These are phyloP conservation scores for Graptemys geographica DNA, from an alignment of 2,797 vertebrate species.

Conservation along the genomic window DNA sequence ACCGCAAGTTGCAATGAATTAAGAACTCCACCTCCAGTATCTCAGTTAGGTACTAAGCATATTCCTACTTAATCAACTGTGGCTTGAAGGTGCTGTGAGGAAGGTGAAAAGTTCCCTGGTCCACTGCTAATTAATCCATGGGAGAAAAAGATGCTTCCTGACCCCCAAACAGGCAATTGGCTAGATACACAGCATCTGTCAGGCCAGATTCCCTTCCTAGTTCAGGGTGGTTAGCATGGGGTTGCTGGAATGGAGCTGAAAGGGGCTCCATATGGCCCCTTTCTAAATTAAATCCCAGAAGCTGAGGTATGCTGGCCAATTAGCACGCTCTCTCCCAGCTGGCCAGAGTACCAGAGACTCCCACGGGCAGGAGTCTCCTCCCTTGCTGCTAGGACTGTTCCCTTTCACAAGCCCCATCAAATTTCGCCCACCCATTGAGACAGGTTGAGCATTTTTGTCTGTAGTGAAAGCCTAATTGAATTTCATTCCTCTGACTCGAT, in stretches of 20 bases:
- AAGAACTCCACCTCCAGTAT: background rate
- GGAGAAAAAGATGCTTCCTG: background rate
- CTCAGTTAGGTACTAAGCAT: background rate
- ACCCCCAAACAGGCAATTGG: background rate
- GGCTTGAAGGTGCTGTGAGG: background rate
- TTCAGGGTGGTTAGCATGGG: background rate
- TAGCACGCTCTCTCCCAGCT: background rate
- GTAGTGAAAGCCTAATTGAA: background rate
- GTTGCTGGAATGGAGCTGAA: background rate
- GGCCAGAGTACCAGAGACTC: background rate
- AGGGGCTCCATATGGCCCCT: background rate
- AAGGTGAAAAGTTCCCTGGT: background rate
- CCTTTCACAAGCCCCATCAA: background rate
- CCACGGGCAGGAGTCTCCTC: background rate
- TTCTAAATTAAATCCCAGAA: background rate
- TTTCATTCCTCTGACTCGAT: background rate
- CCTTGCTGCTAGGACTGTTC: background rate
- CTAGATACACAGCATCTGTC: background rate
- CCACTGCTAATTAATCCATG: background rate
- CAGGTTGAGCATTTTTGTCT: background rate
- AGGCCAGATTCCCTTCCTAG: background rate
- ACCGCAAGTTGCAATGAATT: background rate
- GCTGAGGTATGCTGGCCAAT: background rate
- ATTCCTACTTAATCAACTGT: background rate
- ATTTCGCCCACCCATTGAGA: background rate